Percentiles rank a stretch among this genome's conserved stretches.
These are phyloP conservation scores for Trisateles emortualis DNA, from an alignment of 2,888 invertebrate genomes.

Conservation along the genomic window DNA sequence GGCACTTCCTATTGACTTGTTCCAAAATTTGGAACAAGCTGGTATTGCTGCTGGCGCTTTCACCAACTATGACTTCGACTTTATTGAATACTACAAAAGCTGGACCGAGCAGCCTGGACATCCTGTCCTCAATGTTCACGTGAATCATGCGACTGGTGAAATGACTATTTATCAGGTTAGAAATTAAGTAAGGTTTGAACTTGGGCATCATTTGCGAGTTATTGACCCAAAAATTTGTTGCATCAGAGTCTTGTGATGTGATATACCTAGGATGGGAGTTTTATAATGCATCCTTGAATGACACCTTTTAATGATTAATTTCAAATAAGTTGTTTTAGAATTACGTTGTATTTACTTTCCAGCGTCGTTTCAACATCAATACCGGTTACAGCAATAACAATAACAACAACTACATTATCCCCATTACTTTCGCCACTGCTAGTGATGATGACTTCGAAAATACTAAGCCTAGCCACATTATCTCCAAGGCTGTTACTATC, in stretches of 20 bases:
- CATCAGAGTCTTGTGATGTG: too few relatives aligned
- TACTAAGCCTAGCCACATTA: constrained; percentile 77
- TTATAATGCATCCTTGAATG: too few relatives aligned
- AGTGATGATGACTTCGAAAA: constrained; percentile 73
- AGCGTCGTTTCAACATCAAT: constrained; percentile 84
- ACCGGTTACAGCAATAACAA: constrained; percentile 61
- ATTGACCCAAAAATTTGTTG: too few relatives aligned
- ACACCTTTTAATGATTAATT: too few relatives aligned
- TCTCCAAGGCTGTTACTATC: constrained; percentile 57
- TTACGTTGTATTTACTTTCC: constrained; percentile 28
- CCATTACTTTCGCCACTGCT: constrained; percentile 73
- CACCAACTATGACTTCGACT: constrained; percentile 65
- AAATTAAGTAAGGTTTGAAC: not conserved
- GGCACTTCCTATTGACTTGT: constrained; percentile 82
- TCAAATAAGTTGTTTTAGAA: too few relatives aligned
- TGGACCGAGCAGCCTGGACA: constrained; percentile 88
- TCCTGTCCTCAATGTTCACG: constrained; percentile 86
- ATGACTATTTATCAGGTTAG: constrained; percentile 79
- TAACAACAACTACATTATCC: constrained; percentile 73
- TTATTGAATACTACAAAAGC: constrained; percentile 73
- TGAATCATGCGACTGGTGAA: constrained; percentile 73
- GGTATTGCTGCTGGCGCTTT: constrained; percentile 57
- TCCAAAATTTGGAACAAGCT: constrained; percentile 74
- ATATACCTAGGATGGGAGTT: too few relatives aligned
- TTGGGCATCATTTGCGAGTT: too few relatives aligned